Base-by-base conservation (phyloP, 2,797 vertebrate genomes). In the Enteromius trimaculatus region DNA sequence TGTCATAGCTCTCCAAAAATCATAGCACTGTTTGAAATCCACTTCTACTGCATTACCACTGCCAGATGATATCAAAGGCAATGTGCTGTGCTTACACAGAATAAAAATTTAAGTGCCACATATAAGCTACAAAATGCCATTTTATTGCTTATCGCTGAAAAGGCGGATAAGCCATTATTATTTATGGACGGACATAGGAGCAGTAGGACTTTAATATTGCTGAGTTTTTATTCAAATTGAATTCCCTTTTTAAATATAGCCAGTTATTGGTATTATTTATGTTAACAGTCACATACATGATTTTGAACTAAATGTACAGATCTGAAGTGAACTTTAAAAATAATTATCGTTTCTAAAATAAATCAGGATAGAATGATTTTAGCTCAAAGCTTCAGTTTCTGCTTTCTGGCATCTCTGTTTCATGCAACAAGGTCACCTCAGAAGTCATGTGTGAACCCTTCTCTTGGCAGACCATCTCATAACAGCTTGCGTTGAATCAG, bases 1-100 rank as follows among this genome's bases (percentile, higher is more conserved):
- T 64, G 83, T 85, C 79, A 79, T 75, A 62, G 72, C 83, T 83
- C 83, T 81, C 75, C 79, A 81, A 86, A 87, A 88, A 88, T 77
- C 81, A 86, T 74, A 81, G 71, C 72, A 55, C 55, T 78, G 78
- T 75, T 76, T 82, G 74, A 71, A 79, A 81, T 75, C 55, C 85
- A 80, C 85, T 81, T 84, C 83, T 68, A 47, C 64, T 81, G 78
- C 85, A 85, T 81, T 72, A 84, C 49, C 81, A 71, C 51, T 66
- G 80, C 80, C 80, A 85, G 79, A 71, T 81, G 62, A 85, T 77
- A 77, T 60, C 72, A 75, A 76, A 69, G 23, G 53, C 21, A 77
- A 62, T 62, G 37, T 64, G 23, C 72, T 85, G 17, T 39, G 80
- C 58, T 75, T 75, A 65, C 42, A 81, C 44, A n/a, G 72, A 82